phyloP scores from a whole-genome alignment of 2,797 vertebrate species.

The Mus spretus region DNA sequence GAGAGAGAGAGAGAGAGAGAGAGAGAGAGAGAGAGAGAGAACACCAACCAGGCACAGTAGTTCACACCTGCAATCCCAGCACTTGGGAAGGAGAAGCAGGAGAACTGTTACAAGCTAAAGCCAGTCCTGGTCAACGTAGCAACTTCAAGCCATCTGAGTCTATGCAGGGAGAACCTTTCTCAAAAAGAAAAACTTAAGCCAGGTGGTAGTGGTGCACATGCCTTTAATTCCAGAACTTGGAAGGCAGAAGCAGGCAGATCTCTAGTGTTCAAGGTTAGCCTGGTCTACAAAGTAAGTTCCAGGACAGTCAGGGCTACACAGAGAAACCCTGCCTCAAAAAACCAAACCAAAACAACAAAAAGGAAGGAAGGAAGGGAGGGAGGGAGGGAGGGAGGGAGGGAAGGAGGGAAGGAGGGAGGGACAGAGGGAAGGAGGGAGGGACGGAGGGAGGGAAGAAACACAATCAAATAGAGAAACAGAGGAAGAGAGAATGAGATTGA shows the following conservation, averaged over 20 bases:
- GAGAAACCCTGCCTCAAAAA: neutral
- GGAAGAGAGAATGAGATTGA: neutral
- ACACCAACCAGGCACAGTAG: no score
- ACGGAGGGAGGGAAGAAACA: neutral
- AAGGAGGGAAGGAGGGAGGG: no score
- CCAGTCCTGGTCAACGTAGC: no score
- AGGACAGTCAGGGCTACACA: neutral
- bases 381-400: neutral
- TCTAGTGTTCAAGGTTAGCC: neutral
- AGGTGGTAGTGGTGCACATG: neutral
- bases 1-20: neutral
- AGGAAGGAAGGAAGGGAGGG: neutral
- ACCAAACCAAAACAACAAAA: neutral
- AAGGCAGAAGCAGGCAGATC: neutral
- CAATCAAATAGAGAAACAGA: neutral
- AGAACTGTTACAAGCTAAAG: neutral
- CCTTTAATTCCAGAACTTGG: neutral
- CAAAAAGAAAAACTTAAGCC: neutral
- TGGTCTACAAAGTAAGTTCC: neutral
- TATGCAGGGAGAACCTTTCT: neutral
- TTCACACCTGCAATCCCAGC: neutral
- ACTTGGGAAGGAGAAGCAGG: no score
- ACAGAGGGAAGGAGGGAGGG: no score
- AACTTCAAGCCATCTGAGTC: neutral
- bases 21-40: neutral